Evolutionary conservation across 2,113 vertebrate genomes (phyloP).

Genomic region (Dipodomys stephensi): DNA sequence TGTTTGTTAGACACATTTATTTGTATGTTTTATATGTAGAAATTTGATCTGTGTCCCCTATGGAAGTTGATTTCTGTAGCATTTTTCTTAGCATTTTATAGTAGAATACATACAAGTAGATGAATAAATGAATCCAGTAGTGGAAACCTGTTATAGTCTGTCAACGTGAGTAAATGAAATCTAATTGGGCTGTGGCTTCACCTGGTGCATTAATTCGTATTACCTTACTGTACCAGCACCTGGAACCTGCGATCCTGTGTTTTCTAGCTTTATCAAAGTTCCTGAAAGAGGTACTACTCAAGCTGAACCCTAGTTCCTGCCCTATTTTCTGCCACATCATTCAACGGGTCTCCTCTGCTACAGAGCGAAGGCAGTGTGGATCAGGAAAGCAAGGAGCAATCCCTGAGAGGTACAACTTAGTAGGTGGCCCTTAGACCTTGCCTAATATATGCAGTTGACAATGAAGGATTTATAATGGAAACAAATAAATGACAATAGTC

Average conservation of each 20-base stretch:
- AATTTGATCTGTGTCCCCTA: not conserved
- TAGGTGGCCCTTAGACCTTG: not conserved
- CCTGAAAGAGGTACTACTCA: not conserved
- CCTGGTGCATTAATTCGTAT: not conserved
- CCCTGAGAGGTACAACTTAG: not conserved
- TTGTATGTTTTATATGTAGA: not conserved
- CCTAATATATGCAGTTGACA: not conserved
- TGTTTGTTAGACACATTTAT: not conserved
- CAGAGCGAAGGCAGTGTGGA: not conserved
- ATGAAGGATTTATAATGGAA: not conserved
- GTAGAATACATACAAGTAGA: not conserved
- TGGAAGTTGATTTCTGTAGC: not conserved
- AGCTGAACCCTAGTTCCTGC: not conserved
- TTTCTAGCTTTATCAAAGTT: not conserved
- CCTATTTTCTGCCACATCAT: slow-evolving; percentile 19
- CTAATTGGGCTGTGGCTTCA: not conserved
- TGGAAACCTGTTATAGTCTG: not conserved
- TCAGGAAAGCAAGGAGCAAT: not conserved
- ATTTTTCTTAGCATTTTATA: not conserved
- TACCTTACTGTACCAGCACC: not conserved
- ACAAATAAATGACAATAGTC: not conserved
- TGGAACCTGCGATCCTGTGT: not conserved
- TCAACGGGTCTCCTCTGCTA: not conserved
- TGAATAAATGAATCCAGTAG: not conserved
- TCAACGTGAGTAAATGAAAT: not conserved